Conservation (phyloP, 1,140 invertebrate species). For the Linepithema humile region DNA sequence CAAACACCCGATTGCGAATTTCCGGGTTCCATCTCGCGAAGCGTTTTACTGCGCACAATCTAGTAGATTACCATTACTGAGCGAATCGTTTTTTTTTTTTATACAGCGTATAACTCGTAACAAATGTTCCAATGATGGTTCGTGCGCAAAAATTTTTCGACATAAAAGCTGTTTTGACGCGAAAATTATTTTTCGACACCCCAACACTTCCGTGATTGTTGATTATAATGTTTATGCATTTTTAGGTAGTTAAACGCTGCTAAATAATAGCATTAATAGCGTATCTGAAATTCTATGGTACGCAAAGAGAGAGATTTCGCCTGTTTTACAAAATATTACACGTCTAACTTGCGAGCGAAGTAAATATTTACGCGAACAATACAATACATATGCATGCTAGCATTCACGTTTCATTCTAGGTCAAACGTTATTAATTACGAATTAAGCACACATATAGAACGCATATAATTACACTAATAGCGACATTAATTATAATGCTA, state of each 20-base stretch:
- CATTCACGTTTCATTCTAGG: conserved; percentile 52
- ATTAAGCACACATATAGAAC: conserved; percentile 48
- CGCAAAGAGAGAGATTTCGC: conserved; percentile 21
- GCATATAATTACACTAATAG: conserved; percentile 54
- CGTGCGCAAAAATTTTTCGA: neutral
- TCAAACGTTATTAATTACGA: conserved; percentile 55
- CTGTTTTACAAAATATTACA: conserved; percentile 48
- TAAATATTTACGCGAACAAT: conserved; percentile 53
- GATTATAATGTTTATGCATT: conserved; percentile 29
- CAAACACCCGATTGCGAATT: conserved; percentile 26
- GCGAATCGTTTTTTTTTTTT: neutral
- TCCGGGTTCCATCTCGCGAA: conserved; percentile 25
- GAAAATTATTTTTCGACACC: neutral
- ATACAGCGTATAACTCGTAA: neutral
- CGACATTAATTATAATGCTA: conserved; percentile 50
- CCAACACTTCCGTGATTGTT: neutral
- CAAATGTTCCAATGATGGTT: conserved; percentile 3
- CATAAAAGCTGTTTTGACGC: conserved; percentile 14
- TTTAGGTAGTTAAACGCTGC: conserved; percentile 15
- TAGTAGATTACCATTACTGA: conserved; percentile 1
- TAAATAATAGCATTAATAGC: conserved; percentile 34
- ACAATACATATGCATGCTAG: neutral
- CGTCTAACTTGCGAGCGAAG: conserved; percentile 36
- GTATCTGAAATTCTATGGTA: conserved; percentile 32
- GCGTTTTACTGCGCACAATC: conserved; percentile 17